Percentiles rank a stretch among this genome's conserved stretches.
Conservation (phyloP, 2,797 vertebrate genomes). For the Argentina silus region DNA sequence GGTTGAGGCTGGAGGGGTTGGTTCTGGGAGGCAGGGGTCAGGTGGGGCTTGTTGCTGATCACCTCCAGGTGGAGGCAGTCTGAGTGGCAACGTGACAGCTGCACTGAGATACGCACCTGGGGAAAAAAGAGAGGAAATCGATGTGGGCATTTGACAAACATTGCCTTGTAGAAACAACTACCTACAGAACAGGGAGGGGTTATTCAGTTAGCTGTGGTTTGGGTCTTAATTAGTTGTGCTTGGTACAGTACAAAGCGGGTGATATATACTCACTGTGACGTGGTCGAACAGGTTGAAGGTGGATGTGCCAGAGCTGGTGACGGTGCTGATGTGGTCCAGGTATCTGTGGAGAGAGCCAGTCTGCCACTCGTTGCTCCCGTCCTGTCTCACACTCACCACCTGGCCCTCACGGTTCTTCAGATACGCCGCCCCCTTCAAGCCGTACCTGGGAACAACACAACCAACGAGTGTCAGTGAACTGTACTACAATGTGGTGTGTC, state of each 20-base stretch:
- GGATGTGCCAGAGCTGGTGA: slow-evolving; percentile 71
- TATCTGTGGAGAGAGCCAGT: slow-evolving; percentile 81
- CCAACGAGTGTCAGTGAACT: background rate
- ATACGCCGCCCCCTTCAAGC: slow-evolving; percentile 91
- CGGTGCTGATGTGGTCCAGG: slow-evolving; percentile 81
- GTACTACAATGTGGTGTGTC: no score
- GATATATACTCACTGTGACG: slow-evolving; percentile 83
- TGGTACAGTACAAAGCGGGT: background rate
- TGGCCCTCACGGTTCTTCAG: slow-evolving; percentile 87
- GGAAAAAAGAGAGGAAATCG: slow-evolving; percentile 10
- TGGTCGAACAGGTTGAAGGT: slow-evolving; percentile 89
- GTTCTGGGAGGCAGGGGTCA: accelerated
- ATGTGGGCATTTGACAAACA: background rate
- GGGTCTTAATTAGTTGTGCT: background rate
- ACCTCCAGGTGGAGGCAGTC: slow-evolving; percentile 84
- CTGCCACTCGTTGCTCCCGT: slow-evolving; percentile 83
- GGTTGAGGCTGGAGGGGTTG: slow-evolving; percentile 41
- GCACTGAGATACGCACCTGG: slow-evolving; percentile 87
- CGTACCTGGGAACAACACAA: slow-evolving; percentile 77
- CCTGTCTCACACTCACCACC: slow-evolving; percentile 75
- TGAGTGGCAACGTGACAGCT: slow-evolving; percentile 79
- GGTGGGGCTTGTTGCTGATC: slow-evolving; percentile 75
- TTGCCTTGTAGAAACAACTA: no score
- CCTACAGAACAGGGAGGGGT: no score
- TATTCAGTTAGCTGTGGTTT: no score